Base-by-base conservation (phyloP, 2,797 vertebrate genomes). In the Allobates femoralis region DNA sequence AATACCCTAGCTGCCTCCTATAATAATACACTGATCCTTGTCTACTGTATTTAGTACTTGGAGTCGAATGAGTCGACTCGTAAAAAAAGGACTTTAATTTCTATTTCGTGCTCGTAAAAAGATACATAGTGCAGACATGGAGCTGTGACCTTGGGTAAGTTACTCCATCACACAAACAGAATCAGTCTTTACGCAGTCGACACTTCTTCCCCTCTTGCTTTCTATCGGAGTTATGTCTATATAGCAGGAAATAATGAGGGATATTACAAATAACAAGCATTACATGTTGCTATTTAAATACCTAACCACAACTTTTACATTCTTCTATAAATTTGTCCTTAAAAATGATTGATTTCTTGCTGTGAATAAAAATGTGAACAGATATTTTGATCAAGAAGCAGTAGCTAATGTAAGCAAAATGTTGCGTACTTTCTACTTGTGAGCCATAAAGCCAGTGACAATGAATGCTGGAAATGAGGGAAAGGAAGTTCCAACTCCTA, bases 91-190 rank as follows among this genome's bases (percentile, higher is more conserved):
- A 23, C 69, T 79, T 41, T 41, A 41, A 79, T 55, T 77, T 79
- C 23, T 37, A 23, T 62, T 62, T 46, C 15, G 62, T 12, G 77
- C 32, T 60, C 77, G 12, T 62, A 56, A 69, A 55, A 82, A n/a
- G 56, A 28, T 19, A 66, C 66, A 51, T 51, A 28, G 66, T 80
- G 60, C 67, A 46, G 64, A 60, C 41, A 80, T 53, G 28, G 64
- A 30, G 11, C 32, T 21, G 41, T 77, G 73, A 77, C 73, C 83
- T 84, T 84, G 71, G 56, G 30, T 75, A 58, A 73, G 34, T 75
- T 46, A 74, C 81, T 83, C 60, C 28, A 62, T 56, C 53, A 46
- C 23, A 58, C 58, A 74, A 83, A 83, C 67, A 75, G 81, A 83
- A 83, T 74, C 67, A 74, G 26, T 30, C 67, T 83, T 55, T 60